A percentile compares a stretch with the other conserved stretches of the same genome.
These are phyloP conservation scores for Triops cancriformis DNA, from an alignment of 1,140 invertebrate species.

Conservation along the genomic window DNA sequence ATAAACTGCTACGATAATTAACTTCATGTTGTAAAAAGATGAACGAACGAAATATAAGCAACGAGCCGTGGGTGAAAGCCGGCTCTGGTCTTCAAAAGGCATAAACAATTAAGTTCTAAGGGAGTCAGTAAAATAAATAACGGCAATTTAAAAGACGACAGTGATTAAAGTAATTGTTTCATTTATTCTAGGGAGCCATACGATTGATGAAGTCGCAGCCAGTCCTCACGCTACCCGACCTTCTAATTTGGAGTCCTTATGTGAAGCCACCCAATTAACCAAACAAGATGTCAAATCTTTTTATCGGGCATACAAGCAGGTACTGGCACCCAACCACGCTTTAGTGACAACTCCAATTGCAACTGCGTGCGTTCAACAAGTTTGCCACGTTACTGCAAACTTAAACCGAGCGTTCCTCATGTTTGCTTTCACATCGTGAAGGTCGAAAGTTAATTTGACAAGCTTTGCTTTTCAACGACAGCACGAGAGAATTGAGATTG, in stretches of 20 bases:
- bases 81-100: too few species aligned
- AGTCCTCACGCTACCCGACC: neutral
- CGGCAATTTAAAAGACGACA: neutral
- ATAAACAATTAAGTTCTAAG: neutral
- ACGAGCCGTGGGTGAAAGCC: too few species aligned
- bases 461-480: too few species aligned
- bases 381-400: neutral
- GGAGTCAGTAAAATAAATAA: neutral
- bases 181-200: neutral
- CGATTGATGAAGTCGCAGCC: neutral
- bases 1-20: too few species aligned
- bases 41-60: too few species aligned
- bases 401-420: too few species aligned
- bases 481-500: too few species aligned
- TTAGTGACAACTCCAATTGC: neutral
- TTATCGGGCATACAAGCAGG: conserved; percentile 28
- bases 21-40: too few species aligned
- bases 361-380: neutral
- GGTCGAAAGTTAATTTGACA: too few species aligned
- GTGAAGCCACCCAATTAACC: conserved; percentile 22
- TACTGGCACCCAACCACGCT: neutral
- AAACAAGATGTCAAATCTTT: conserved; percentile 25
- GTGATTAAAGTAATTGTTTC: neutral
- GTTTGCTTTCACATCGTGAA: too few species aligned
- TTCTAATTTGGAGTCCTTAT: conserved; percentile 17